A percentile compares a stretch with the other conserved stretches of the same genome.
These are phyloP conservation scores for Anthopleura xanthogrammica DNA, from an alignment of 92 coral and sea anemone species.

Conservation along the genomic window DNA sequence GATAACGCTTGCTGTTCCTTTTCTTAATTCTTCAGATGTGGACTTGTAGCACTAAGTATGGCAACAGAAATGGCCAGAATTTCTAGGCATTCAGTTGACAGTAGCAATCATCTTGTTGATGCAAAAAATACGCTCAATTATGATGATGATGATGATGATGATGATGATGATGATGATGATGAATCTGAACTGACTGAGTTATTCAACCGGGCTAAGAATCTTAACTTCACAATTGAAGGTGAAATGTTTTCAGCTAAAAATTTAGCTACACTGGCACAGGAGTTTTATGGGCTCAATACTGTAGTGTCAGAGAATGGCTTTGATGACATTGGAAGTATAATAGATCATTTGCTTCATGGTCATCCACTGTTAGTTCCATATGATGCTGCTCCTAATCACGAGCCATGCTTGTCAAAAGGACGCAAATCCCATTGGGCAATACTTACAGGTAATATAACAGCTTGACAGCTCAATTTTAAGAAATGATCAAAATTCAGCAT, in stretches of 20 bases:
- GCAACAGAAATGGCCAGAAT: constrained; percentile 61
- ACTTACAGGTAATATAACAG: constrained; percentile 61
- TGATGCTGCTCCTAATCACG: constrained; percentile 91
- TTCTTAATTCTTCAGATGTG: constrained; percentile 66
- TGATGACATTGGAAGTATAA: constrained; percentile 35
- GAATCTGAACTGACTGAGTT: constrained; percentile 55
- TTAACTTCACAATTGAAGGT: constrained; percentile 71
- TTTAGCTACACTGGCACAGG: constrained; percentile 62
- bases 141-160: constrained; percentile 9
- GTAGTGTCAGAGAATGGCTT: constrained; percentile 48
- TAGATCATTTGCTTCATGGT: constrained; percentile 63
- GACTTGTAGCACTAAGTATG: constrained; percentile 81
- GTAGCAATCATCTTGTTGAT: not conserved
- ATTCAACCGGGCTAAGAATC: constrained; percentile 57
- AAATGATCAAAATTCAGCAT: not conserved
- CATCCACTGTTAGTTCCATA: constrained; percentile 84
- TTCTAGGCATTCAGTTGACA: not conserved
- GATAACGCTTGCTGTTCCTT: not conserved
- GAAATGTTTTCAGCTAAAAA: constrained; percentile 90
- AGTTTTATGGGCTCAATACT: constrained; percentile 63
- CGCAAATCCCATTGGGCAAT: constrained; percentile 96
- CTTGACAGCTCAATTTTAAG: too few relatives aligned
- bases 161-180: constrained; percentile 2
- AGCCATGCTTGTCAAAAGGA: constrained; percentile 80
- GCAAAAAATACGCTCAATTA: not conserved